These are phyloP conservation scores for Argyrosomus regius DNA, from an alignment of 2,797 vertebrate species.

Conservation along the genomic window DNA sequence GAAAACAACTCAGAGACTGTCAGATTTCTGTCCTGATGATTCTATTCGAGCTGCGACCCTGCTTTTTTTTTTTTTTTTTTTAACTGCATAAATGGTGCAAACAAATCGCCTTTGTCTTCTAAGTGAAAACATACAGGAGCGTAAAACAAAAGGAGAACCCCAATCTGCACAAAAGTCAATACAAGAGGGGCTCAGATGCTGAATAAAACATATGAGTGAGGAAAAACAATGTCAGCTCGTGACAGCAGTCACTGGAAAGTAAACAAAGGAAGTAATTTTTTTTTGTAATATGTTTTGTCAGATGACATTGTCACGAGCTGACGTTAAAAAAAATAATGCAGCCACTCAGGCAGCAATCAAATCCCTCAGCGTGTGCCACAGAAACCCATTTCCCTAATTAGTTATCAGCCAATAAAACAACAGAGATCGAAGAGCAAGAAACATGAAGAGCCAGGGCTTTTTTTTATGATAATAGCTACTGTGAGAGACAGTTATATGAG, in stretches of 20 bases:
- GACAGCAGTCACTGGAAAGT: slow-evolving; percentile 52
- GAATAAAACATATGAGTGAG: slow-evolving; percentile 60
- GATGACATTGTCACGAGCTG: slow-evolving; percentile 55
- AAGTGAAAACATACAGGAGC: slow-evolving; percentile 49
- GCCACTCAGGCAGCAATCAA: slow-evolving; percentile 59
- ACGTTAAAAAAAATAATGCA: slow-evolving; percentile 51
- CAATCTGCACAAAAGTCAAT: slow-evolving; percentile 45
- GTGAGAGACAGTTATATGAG: slow-evolving; percentile 50
- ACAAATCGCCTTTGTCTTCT: slow-evolving; percentile 53
- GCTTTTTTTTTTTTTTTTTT: neutral
- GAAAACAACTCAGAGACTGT: slow-evolving; percentile 20
- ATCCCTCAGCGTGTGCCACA: slow-evolving; percentile 63
- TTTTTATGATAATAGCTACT: slow-evolving; percentile 42
- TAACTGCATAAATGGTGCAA: slow-evolving; percentile 26
- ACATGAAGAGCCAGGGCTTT: slow-evolving; percentile 16
- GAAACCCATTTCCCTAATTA: slow-evolving; percentile 69
- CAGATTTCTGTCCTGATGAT: slow-evolving; percentile 40
- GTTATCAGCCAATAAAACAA: slow-evolving; percentile 61
- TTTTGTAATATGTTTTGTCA: slow-evolving; percentile 50
- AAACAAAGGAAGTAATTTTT: slow-evolving; percentile 56
- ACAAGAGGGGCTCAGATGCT: slow-evolving; percentile 17
- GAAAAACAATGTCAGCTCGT: slow-evolving; percentile 45
- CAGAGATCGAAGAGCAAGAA: slow-evolving; percentile 27
- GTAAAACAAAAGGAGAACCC: slow-evolving; percentile 51
- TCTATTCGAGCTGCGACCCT: slow-evolving; percentile 31